These are phyloP conservation scores for Latrodectus hesperus DNA, from an alignment of 2,888 invertebrate species.

Conservation along the genomic window DNA sequence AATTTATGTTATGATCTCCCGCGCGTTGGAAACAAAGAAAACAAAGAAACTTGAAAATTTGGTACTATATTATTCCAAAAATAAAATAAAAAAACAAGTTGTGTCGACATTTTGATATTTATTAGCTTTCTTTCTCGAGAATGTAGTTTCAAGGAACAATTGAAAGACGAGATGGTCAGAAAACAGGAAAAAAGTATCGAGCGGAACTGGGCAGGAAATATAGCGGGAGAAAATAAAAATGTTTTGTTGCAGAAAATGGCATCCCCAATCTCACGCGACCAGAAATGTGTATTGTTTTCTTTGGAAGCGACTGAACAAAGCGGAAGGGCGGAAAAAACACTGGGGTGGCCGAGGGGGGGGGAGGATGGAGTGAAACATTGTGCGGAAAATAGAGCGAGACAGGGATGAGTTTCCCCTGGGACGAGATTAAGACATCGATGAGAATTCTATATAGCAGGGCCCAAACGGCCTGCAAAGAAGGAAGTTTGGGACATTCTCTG, in stretches of 20 bases:
- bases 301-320: neutral
- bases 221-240: neutral
- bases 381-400: conserved; percentile 31
- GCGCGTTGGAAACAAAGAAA: too few relatives aligned
- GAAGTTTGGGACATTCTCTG: too few relatives aligned
- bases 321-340: neutral
- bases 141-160: neutral
- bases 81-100: neutral
- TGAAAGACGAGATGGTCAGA: conserved; percentile 2
- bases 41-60: too few relatives aligned
- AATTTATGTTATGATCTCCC: too few relatives aligned
- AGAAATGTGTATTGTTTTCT: conserved; percentile 18
- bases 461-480: too few relatives aligned
- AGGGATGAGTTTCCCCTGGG: conserved; percentile 21
- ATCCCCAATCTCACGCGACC: conserved; percentile 22
- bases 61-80: too few relatives aligned
- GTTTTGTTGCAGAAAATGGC: conserved; percentile 27
- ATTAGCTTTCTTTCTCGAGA: conserved; percentile 28
- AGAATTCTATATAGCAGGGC: neutral
- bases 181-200: conserved; percentile 12
- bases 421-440: conserved; percentile 32
- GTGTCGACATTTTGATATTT: conserved; percentile 31
- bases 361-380: conserved; percentile 50
- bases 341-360: neutral
- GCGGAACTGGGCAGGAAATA: neutral